phyloP scores from a whole-genome alignment of 2,888 invertebrate genomes.

The Eledone cirrhosa region DNA sequence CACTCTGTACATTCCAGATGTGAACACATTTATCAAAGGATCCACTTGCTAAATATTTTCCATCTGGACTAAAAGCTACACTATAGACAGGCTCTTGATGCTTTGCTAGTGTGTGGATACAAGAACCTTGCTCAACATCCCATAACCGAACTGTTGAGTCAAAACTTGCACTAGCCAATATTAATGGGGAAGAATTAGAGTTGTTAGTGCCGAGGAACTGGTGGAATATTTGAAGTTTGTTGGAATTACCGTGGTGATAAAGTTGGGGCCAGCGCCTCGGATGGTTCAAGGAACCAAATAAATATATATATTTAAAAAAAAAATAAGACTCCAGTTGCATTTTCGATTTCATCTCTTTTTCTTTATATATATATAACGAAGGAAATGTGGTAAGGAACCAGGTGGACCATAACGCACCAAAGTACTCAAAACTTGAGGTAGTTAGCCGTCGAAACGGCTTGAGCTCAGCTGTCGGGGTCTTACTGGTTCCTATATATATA shows the following conservation, averaged over 20 bases:
- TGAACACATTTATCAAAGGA: constrained; percentile 99
- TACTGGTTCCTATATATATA: too few relatives aligned
- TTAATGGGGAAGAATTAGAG: constrained; percentile 93
- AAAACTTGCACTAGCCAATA: constrained; percentile 97
- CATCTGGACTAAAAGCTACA: constrained; percentile 97
- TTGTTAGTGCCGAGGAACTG: constrained; percentile 98
- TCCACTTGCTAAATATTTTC: constrained; percentile 95
- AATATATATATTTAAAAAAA: too few relatives aligned
- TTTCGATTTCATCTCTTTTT: too few relatives aligned
- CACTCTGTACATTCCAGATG: constrained; percentile 92
- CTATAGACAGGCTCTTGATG: constrained; percentile 99
- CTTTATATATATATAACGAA: too few relatives aligned
- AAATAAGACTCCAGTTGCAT: too few relatives aligned
- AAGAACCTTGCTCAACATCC: constrained; percentile 94
- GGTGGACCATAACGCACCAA: too few relatives aligned
- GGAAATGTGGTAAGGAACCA: too few relatives aligned
- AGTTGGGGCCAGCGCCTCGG: constrained; percentile 98
- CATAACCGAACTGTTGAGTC: constrained; percentile 97
- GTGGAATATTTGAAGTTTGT: constrained; percentile 98
- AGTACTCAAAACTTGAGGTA: too few relatives aligned
- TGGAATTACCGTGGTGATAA: constrained; percentile 99
- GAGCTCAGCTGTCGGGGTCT: too few relatives aligned
- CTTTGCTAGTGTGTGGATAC: constrained; percentile 94
- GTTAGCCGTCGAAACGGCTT: too few relatives aligned
- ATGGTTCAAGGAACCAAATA: too few relatives aligned